Evolutionary conservation across 1,140 invertebrate species (phyloP).

Genomic region (Agrilus planipennis): DNA sequence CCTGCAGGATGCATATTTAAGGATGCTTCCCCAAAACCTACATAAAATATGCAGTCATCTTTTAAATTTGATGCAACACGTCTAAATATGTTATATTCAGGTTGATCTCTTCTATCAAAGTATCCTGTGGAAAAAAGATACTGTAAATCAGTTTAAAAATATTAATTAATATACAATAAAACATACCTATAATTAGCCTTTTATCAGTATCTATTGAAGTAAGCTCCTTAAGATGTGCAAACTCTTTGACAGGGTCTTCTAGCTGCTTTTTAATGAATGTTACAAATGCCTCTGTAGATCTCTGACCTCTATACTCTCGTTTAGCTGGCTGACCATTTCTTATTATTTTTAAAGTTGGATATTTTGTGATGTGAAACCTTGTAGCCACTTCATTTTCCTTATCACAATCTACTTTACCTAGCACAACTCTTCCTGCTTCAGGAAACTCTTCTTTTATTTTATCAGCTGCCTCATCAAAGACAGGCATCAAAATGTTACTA

Average conservation of each 20-base stretch:
- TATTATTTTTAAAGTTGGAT: constrained; percentile 95
- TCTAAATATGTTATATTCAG: constrained; percentile 67
- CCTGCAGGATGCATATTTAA: constrained; percentile 72
- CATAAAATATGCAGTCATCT: constrained; percentile 92
- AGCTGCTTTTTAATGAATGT: constrained; percentile 84
- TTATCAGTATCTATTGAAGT: constrained; percentile 76
- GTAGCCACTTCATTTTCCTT: constrained; percentile 71
- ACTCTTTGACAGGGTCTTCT: constrained; percentile 78
- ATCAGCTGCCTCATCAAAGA: constrained; percentile 92
- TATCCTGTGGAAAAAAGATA: constrained; percentile 40
- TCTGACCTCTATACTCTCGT: constrained; percentile 82
- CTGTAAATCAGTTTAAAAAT: background rate
- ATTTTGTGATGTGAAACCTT: constrained; percentile 93
- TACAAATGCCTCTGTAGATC: constrained; percentile 73
- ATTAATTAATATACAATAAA: background rate
- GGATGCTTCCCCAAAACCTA: constrained; percentile 80
- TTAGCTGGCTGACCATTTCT: constrained; percentile 89
- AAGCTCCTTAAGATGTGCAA: constrained; percentile 61
- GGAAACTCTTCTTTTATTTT: constrained; percentile 73
- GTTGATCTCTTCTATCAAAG: constrained; percentile 71
- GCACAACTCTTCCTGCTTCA: constrained; percentile 70
- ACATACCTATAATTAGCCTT: constrained; percentile 76
- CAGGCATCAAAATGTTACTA: constrained; percentile 90
- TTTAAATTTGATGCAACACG: constrained; percentile 79
- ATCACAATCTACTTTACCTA: constrained; percentile 97